Evolutionary conservation across 2,113 vertebrate species (phyloP).

Genomic region (Sander vitreus): DNA sequence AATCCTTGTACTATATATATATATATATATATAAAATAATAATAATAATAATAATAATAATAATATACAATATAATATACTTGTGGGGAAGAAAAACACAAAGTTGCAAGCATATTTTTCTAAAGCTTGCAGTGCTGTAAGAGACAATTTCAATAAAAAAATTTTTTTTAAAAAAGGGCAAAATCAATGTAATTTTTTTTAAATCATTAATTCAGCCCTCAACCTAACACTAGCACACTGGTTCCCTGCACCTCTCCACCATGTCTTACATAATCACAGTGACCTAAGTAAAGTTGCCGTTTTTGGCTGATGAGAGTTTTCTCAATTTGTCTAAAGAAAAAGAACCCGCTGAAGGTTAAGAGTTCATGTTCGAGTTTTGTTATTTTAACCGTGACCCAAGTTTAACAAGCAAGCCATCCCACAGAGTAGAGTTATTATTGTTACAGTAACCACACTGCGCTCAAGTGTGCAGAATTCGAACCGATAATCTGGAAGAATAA

Average conservation of each 20-base stretch:
- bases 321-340: slow-evolving; percentile 16
- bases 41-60: no score
- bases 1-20: no score
- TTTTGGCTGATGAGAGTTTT: slow-evolving; percentile 25
- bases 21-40: no score
- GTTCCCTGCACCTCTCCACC: background rate
- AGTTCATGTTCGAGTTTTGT: slow-evolving; percentile 53
- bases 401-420: slow-evolving; percentile 22
- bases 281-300: slow-evolving; percentile 14
- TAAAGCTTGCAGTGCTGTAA: background rate
- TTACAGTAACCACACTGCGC: slow-evolving; percentile 15
- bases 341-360: background rate
- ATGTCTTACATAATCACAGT: slow-evolving; percentile 11
- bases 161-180: background rate
- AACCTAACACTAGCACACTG: no score
- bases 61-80: no score
- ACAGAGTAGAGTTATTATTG: slow-evolving; percentile 11
- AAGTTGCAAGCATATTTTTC: background rate
- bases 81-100: slow-evolving; percentile 27
- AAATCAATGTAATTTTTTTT: background rate
- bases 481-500: background rate
- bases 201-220: background rate
- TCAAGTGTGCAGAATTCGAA: slow-evolving; percentile 1
- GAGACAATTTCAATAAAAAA: background rate
- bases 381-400: slow-evolving; percentile 40